Percentiles rank a stretch among this genome's conserved stretches.
Conservation (phyloP, 2,888 invertebrate genomes). For the Orthosia incerta region DNA sequence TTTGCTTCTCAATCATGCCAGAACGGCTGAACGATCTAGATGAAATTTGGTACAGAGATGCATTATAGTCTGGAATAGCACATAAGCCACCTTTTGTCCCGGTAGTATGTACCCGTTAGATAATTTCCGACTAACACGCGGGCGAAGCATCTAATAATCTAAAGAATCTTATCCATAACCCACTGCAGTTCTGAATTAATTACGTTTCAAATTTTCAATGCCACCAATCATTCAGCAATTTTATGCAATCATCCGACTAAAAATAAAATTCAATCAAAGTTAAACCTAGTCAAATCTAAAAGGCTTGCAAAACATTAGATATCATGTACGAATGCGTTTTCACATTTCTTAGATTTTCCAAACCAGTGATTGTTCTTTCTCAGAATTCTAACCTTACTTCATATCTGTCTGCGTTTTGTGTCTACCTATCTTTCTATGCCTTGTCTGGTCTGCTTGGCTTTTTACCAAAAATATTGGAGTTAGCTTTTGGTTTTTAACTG, state of each 20-base stretch:
- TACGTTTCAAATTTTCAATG: background rate
- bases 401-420: constrained; percentile 10
- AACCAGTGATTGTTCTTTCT: constrained; percentile 34
- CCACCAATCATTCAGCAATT: background rate
- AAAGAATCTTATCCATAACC: background rate
- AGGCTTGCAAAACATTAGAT: constrained; percentile 21
- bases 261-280: constrained; percentile 11
- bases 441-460: too few species aligned
- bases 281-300: constrained; percentile 11
- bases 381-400: constrained; percentile 17
- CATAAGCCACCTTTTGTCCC: too few species aligned
- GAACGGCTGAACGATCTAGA: too few species aligned
- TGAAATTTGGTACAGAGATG: too few species aligned
- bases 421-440: background rate
- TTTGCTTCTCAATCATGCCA: too few species aligned
- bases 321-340: constrained; percentile 20
- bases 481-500: too few species aligned
- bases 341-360: constrained; percentile 31
- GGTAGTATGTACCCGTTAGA: too few species aligned
- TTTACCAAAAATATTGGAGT: too few species aligned
- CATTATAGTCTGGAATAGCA: too few species aligned
- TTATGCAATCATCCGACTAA: background rate
- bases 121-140: too few species aligned
- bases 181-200: too few species aligned
- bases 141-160: background rate